Evolutionary conservation across 2,888 invertebrate genomes (phyloP).

Genomic region (Schizaphis graminum): DNA sequence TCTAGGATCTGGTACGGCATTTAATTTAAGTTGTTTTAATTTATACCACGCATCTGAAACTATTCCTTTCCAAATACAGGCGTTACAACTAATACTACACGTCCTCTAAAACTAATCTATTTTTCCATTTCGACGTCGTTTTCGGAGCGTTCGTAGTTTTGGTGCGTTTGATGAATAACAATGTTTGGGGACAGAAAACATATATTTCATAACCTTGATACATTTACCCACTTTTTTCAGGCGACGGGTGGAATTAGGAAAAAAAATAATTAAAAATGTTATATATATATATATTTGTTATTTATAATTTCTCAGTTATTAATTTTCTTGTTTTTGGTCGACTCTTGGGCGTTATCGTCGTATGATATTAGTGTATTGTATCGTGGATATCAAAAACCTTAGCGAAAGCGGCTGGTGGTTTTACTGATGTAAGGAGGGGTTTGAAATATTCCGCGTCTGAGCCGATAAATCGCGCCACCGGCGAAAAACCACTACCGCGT

Average conservation of each 20-base stretch:
- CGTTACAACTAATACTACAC: background rate
- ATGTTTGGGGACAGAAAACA: background rate
- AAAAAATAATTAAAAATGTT: background rate
- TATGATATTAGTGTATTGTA: background rate
- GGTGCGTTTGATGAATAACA: background rate
- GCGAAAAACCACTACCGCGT: constrained; percentile 19
- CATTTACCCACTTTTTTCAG: background rate
- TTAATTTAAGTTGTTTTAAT: background rate
- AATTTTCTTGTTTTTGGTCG: background rate
- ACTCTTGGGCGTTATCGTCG: background rate
- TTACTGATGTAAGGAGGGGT: background rate
- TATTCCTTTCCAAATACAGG: background rate
- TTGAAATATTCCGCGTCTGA: background rate
- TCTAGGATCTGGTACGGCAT: background rate
- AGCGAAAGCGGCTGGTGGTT: background rate
- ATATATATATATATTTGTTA: background rate
- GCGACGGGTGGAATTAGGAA: background rate
- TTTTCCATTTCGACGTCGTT: background rate
- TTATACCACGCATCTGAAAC: background rate
- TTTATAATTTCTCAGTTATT: background rate
- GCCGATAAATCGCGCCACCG: constrained; percentile 32
- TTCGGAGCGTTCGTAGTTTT: background rate
- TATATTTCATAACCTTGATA: background rate
- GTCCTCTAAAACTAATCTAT: background rate
- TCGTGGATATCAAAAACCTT: background rate